Percentiles rank a stretch among this genome's conserved stretches.
These are phyloP conservation scores for Caerostris darwini DNA, from an alignment of 1,140 invertebrate species.

Conservation along the genomic window DNA sequence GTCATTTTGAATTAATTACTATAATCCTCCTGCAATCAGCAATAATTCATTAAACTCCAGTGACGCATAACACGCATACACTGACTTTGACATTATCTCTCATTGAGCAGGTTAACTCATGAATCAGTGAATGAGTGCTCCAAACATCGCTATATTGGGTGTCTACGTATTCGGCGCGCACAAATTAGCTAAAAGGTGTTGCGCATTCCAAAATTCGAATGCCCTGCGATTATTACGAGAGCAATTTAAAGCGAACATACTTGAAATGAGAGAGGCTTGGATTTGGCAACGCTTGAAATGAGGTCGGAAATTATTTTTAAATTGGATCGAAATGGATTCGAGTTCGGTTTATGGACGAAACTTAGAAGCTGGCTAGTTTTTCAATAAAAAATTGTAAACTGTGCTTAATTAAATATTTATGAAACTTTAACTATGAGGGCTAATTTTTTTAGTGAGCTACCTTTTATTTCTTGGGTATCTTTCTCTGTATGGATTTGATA, in stretches of 20 bases:
- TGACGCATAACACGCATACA: constrained; percentile 18
- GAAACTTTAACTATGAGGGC: too few relatives aligned
- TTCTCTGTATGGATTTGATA: too few relatives aligned
- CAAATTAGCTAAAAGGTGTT: constrained; percentile 28
- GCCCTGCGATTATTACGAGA: constrained; percentile 1
- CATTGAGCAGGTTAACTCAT: constrained; percentile 48
- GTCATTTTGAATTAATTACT: constrained; percentile 63
- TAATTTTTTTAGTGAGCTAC: too few relatives aligned
- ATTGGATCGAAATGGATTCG: neutral
- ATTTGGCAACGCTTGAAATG: neutral
- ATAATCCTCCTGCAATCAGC: constrained; percentile 43
- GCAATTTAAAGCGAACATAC: constrained; percentile 18
- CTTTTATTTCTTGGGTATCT: too few relatives aligned
- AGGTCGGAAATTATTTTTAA: neutral
- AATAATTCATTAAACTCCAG: constrained; percentile 48
- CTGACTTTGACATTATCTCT: constrained; percentile 57
- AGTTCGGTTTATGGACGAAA: neutral
- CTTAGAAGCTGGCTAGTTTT: too few relatives aligned
- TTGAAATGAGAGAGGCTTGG: neutral
- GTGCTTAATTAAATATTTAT: too few relatives aligned
- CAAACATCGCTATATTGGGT: constrained; percentile 29
- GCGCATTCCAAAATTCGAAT: neutral
- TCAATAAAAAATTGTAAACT: too few relatives aligned
- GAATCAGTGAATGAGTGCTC: constrained; percentile 39
- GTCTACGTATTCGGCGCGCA: constrained; percentile 15